Evolutionary conservation across 2,888 invertebrate species (phyloP), one percentile per base, ranked within the genome.

Genomic region (Pediacus dermestoides): DNA sequence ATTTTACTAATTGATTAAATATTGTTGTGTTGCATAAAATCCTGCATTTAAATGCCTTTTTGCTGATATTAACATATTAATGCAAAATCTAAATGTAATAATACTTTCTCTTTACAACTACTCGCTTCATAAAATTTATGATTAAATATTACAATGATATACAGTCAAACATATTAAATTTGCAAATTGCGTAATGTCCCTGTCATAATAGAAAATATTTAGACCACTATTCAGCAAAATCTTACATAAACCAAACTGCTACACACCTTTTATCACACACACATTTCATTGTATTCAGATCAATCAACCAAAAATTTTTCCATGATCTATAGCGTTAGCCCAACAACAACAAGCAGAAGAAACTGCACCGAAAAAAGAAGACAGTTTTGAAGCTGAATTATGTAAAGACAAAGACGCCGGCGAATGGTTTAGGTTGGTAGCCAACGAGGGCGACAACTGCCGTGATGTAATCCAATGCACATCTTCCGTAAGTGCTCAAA

Each of bases 391-490:
- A 71, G 80, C 76, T 64, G 91, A 90, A 71, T 78, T 93, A 57
- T 92, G 92, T 75, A 89, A 89, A 76, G 89, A 89, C 75, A 91
- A 90, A 76, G 91, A 90, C 73, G 91, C 92, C 34, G 91, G 91
- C 49, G 92, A 92, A 73, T 92, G 91, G 91, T 92, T 93, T 77
- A 82, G 92, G 63, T 75, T 92, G 65, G 86, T 88, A 45, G 82
- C 88, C 46, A 89, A 88, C 58, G 90, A 91, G 58, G 89, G 88
- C 60, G 91, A 91, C 73, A 88, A 87, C 70, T 93, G 92, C 71
- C 85, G 92, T 69, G 91, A 92, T 74, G 92, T 92, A 67, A 92
- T 92, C 67, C 92, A 92, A 72, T 92, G 92, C 74, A 92, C 92
- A 53, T 88, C 89, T 66, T 91, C 91, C 66, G 88, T 88, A 67